Percentiles rank a stretch among this genome's conserved stretches.
Conservation (phyloP, 2,113 vertebrate genomes). For the Myotis yumanensis region DNA sequence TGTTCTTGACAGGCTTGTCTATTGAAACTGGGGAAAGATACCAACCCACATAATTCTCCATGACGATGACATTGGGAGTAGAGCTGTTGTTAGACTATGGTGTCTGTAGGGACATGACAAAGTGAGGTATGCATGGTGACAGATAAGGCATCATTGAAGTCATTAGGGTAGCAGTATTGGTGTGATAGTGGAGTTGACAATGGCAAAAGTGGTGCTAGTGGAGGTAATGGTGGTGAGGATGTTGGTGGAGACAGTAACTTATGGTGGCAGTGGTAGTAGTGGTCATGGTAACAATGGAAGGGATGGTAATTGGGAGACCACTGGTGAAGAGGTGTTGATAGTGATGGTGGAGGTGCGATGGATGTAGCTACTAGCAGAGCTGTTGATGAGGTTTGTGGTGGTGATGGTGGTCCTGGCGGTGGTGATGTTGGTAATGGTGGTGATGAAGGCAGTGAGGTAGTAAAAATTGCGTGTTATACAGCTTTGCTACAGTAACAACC, state of each 20-base stretch:
- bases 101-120: not conserved
- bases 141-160: not conserved
- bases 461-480: accelerated
- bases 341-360: not conserved
- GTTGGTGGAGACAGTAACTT: not conserved
- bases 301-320: not conserved
- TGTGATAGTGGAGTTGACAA: not conserved
- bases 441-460: not conserved
- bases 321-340: not conserved
- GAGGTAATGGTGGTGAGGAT: not conserved
- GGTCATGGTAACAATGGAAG: not conserved
- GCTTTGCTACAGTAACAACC: not conserved
- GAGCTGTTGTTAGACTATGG: not conserved
- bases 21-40: not conserved
- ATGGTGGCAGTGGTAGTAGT: not conserved
- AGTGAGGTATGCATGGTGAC: not conserved
- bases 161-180: too few relatives aligned
- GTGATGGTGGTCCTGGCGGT: not conserved
- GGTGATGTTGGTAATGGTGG: not conserved
- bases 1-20: not conserved
- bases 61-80: not conserved
- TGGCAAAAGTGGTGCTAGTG: not conserved
- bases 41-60: too few relatives aligned
- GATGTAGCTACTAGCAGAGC: not conserved
- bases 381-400: not conserved